A percentile compares a stretch with the other conserved stretches of the same genome.
Conservation (phyloP, 2,888 invertebrate genomes). For the Agrotis exclamationis region DNA sequence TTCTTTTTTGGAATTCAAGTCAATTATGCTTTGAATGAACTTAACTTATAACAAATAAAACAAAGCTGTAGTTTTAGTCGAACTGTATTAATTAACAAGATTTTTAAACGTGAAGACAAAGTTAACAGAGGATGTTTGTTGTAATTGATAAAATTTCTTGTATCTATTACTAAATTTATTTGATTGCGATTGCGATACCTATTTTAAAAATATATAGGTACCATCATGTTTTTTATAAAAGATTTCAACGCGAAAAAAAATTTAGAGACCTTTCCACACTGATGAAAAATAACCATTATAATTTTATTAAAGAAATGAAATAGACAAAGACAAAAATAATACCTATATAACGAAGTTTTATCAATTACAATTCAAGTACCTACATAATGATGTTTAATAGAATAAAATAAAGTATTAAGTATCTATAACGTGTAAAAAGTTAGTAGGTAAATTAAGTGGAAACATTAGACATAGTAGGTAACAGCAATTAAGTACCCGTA, state of each 20-base stretch:
- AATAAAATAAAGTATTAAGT: slow-evolving; percentile 45
- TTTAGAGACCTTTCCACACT: too few relatives aligned
- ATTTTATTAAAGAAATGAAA: too few relatives aligned
- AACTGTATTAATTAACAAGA: slow-evolving; percentile 75
- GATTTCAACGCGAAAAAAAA: too few relatives aligned
- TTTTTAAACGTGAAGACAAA: slow-evolving; percentile 61
- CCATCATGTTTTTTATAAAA: too few relatives aligned
- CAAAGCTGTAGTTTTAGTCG: slow-evolving; percentile 42
- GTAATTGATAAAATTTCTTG: slow-evolving; percentile 32
- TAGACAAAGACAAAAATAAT: too few relatives aligned
- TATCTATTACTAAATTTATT: too few relatives aligned
- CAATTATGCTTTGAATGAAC: background rate
- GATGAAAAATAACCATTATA: too few relatives aligned
- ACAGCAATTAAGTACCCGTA: slow-evolving; percentile 58
- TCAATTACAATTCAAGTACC: slow-evolving; percentile 32
- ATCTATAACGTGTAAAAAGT: slow-evolving; percentile 41
- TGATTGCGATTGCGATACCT: too few relatives aligned
- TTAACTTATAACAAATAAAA: slow-evolving; percentile 40
- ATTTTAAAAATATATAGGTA: too few relatives aligned
- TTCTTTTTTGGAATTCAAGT: background rate
- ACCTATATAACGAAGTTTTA: slow-evolving; percentile 1
- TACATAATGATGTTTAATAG: slow-evolving; percentile 32
- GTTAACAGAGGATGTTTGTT: slow-evolving; percentile 28
- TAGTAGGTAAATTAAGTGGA: slow-evolving; percentile 53
- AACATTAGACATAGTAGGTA: slow-evolving; percentile 35